Conservation (phyloP, 2,113 vertebrate genomes). For the Notarius quadriscutis region DNA sequence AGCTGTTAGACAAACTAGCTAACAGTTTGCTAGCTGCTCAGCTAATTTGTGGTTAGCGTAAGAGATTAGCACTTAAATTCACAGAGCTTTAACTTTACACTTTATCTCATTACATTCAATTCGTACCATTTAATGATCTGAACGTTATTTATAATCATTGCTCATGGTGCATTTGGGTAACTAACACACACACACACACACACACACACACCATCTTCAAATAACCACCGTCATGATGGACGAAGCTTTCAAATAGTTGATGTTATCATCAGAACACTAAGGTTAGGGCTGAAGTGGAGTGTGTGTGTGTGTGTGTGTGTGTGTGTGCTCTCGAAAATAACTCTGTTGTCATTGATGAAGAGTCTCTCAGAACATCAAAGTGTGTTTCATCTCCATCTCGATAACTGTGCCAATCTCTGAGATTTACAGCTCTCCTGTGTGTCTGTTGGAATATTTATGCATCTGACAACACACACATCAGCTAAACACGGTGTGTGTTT, state of each 20-base stretch:
- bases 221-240: not conserved
- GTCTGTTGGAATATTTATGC: not conserved
- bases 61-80: too few species aligned
- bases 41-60: not conserved
- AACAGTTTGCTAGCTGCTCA: not conserved
- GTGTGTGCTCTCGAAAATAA: not conserved
- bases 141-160: not conserved
- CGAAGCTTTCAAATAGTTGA: not conserved
- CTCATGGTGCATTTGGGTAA: not conserved
- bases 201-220: not conserved
- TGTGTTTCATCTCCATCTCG: conserved; percentile 5
- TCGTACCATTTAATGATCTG: too few species aligned
- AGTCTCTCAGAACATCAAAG: conserved; percentile 19
- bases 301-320: not conserved
- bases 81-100: too few species aligned
- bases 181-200: not conserved
- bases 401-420: not conserved
- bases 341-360: not conserved
- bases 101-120: too few species aligned
- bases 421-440: not conserved
- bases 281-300: not conserved
- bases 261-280: not conserved
- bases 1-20: not conserved
- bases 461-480: not conserved
- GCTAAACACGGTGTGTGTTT: not conserved